Percentiles rank a stretch among this genome's conserved stretches.
Evolutionary conservation across 2,113 vertebrate genomes (phyloP).

Genomic region (Ellobius talpinus): DNA sequence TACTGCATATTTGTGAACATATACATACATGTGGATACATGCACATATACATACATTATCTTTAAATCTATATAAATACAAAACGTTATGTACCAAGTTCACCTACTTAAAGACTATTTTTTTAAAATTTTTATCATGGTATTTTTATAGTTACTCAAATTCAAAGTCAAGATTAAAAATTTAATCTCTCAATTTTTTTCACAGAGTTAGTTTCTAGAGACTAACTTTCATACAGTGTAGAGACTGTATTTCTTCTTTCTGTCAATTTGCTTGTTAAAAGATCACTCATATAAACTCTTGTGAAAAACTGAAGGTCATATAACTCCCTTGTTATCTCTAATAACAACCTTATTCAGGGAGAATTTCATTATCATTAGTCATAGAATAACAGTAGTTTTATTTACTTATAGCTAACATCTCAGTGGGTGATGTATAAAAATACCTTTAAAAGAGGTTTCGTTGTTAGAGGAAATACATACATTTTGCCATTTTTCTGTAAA

Average conservation of each 20-base stretch:
- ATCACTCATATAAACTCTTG: neutral
- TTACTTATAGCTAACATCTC: neutral
- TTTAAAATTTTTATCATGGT: neutral
- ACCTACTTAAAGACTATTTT: neutral
- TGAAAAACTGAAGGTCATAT: neutral
- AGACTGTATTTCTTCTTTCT: neutral
- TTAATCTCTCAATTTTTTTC: neutral
- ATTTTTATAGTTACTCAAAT: neutral
- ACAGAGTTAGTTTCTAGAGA: neutral
- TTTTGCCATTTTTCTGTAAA: slow-evolving; percentile 31
- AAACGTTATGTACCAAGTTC: neutral
- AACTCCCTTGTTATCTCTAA: neutral
- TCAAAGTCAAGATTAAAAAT: neutral
- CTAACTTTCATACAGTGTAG: neutral
- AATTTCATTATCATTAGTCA: neutral
- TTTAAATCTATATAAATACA: neutral
- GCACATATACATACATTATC: neutral
- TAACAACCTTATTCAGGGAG: accelerated
- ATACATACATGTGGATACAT: too few species aligned
- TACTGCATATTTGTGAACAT: neutral
- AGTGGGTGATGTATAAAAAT: neutral
- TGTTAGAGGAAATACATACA: neutral
- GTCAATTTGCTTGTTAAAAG: neutral
- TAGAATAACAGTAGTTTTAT: neutral
- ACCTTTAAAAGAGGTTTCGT: neutral